Evolutionary conservation across 2,797 vertebrate species (phyloP), one percentile per base, ranked within the genome.

Genomic region (Delichon dasypus): DNA sequence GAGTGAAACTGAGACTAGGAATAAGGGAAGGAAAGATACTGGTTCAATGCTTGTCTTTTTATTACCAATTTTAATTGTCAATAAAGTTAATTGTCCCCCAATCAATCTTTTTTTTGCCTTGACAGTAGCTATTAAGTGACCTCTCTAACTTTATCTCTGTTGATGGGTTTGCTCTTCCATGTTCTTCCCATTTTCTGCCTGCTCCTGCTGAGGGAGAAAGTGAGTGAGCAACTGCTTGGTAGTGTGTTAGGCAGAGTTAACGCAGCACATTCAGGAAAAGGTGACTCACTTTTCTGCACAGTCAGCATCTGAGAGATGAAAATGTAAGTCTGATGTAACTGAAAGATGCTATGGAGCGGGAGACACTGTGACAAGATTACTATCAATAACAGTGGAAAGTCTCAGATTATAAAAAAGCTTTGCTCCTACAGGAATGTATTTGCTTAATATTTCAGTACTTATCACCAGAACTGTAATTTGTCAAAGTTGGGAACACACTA

Each of bases 341-440:
- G 38, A 91, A 80, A 57, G 36, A 32, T 55, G 30, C 11, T 47
- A 18, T 47, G 48, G 80, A 38, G 16, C 54, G 72, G 44, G 16
- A 85, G 11, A 23, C 25, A 48, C 16, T 27, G 9, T 75, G 67
- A 50, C 27, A 82, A 82, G 34, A 75, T 84, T 38, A 40, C 13
- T 74, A 47, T 47, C 53, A 47, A 2, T 54, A 34, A 40, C 8
- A 64, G 10, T 25, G 38, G 42, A 96, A 81, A 17, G 27, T 10
- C 16, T 85, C 32, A 55, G 16, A 67, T 64, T 71, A 7, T n/a
- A 60, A 73, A 55, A 85, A 78, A 11, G 0, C 10, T 87, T 78
- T 85, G 4, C 11, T 76, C 13, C 27, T 83, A 30, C 6, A 68
- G 48, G 13, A 38, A 34, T 0, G 0, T 6, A 15, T 71, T 70